Evolutionary conservation across 2,113 vertebrate species (phyloP), one percentile per base, ranked within the genome.

Genomic region (Clarias gariepinus): DNA sequence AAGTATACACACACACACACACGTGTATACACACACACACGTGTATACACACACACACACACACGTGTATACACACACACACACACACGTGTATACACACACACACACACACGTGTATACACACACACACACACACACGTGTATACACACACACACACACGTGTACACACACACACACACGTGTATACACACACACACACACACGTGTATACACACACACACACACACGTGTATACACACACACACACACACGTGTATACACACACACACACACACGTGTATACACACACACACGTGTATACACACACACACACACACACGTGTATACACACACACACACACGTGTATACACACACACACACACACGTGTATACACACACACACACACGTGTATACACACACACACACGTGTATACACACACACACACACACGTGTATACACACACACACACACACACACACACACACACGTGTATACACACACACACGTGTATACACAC

Each of bases 131-230:
- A n/a, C 1, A 36, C 33, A 36, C 33, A 36, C 33, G 33, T 36
- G 33, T 36, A 60, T 19, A 16, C 15, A 16, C 15, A 60, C 4
- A 18, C 7, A 10, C 12, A 2, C n/a, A n/a, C n/a, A n/a, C n/a
- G n/a, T n/a, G n/a, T n/a, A n/a, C n/a, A n/a, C n/a, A n/a, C n/a
- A n/a, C 12, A 3, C 2, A 21, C 47, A 25, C 25, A 19, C 60
- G 58, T 41, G 63, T 78, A 36, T 47, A n/a, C n/a, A 92, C 55
- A 66, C 63, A 3, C 41, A 81, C 18, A 69, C 15, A 76, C 84
- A n/a, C n/a, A 47, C 23, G 25, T 23, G 25, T 21, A 63, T 23
- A 61, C 18, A 60, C 58, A 7, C 58, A 61, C 57, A 58, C 60
- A 23, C 60, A 61, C 19, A 23, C 7, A 55, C 3, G 9, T 6